A percentile compares a stretch with the other conserved stretches of the same genome.
Evolutionary conservation across 2,797 vertebrate genomes (phyloP).

Genomic region (Chloroceryle amazona): DNA sequence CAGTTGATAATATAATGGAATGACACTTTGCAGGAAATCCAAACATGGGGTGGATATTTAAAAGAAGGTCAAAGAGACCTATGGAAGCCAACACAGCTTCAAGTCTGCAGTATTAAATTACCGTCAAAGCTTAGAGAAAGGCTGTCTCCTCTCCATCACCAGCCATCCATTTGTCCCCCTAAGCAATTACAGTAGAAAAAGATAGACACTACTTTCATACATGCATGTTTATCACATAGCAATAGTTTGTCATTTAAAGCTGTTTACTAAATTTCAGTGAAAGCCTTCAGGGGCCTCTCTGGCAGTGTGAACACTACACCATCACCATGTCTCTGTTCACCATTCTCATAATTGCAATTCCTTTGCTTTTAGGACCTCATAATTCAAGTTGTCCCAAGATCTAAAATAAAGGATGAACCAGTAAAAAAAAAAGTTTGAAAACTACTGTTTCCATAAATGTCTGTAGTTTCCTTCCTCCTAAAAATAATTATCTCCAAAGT

Average conservation of each 20-base stretch:
- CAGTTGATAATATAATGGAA: background rate
- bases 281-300: background rate
- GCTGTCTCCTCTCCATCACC: background rate
- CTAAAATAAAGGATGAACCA: background rate
- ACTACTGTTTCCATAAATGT: background rate
- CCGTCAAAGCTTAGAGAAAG: background rate
- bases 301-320: background rate
- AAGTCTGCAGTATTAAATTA: background rate
- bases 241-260: background rate
- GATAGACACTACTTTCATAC: background rate
- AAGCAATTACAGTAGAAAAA: background rate
- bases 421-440: background rate
- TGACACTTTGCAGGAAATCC: background rate
- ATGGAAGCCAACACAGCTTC: background rate
- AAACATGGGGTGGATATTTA: background rate
- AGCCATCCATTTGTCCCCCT: rapidly evolving
- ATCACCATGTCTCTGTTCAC: background rate
- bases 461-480: background rate
- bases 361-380: background rate
- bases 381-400: background rate
- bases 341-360: background rate
- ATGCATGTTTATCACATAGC: background rate
- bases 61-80: background rate
- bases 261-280: background rate
- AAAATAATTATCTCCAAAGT: background rate